Evolutionary conservation across 2,888 invertebrate species (phyloP).

Genomic region (Hypolimnas misippus): DNA sequence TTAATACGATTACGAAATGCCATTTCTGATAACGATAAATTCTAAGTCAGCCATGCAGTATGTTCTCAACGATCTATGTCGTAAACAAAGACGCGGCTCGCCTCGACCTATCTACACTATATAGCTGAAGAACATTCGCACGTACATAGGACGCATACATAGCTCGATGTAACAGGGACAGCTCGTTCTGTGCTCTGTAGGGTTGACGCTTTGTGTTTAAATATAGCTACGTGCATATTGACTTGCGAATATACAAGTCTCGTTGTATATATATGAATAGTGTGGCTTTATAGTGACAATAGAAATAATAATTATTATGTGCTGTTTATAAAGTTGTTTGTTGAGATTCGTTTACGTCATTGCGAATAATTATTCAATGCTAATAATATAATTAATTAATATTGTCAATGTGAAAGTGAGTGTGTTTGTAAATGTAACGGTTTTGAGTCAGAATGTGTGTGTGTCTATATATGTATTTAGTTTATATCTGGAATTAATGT

Average conservation of each 20-base stretch:
- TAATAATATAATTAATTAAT: too few species aligned
- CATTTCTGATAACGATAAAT: constrained; percentile 1
- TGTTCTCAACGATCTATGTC: constrained; percentile 29
- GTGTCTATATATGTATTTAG: too few species aligned
- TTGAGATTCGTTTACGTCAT: too few species aligned
- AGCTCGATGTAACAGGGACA: constrained; percentile 17
- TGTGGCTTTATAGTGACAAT: neutral
- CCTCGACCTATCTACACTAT: constrained; percentile 41
- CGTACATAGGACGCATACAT: constrained; percentile 42
- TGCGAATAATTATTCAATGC: too few species aligned
- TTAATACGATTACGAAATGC: too few species aligned
- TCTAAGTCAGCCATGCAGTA: constrained; percentile 21
- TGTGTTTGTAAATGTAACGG: neutral
- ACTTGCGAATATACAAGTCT: neutral
- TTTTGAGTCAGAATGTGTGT: neutral
- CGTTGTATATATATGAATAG: too few species aligned
- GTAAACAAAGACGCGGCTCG: constrained; percentile 44
- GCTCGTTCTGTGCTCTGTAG: constrained; percentile 17
- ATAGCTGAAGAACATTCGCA: constrained; percentile 43
- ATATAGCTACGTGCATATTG: neutral
- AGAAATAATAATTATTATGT: neutral
- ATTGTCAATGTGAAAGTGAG: too few species aligned
- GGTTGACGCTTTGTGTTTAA: constrained; percentile 6
- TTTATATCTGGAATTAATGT: too few species aligned
- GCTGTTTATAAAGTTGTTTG: too few species aligned